phyloP scores from a whole-genome alignment of 2,797 vertebrate species.

The Chlorospingus flavigularis region DNA sequence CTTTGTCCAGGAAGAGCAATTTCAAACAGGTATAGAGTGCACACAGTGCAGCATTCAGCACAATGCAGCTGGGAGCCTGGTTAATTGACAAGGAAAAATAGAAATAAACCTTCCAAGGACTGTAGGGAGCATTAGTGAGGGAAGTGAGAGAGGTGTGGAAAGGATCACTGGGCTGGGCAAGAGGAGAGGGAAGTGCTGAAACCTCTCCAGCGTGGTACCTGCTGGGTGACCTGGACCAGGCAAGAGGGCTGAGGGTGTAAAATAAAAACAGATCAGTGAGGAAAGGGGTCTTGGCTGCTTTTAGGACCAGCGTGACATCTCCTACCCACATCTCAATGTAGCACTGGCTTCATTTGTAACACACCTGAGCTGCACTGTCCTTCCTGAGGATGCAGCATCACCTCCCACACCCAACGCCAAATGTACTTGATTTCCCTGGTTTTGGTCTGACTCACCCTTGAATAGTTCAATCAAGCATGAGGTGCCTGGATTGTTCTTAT shows the following conservation, averaged over 20 bases:
- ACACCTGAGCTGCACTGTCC: neutral
- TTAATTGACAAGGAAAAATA: constrained; percentile 11
- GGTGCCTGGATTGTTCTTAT: neutral
- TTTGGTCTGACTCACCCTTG: neutral
- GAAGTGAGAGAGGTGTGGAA: neutral
- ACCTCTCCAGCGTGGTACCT: neutral
- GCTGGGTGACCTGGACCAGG: neutral
- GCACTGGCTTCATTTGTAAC: neutral
- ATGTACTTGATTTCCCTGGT: neutral
- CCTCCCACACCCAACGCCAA: neutral
- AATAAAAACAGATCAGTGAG: neutral
- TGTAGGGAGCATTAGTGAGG: neutral
- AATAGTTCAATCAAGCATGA: neutral
- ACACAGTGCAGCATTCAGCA: neutral
- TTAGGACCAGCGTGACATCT: neutral
- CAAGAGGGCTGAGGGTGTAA: neutral
- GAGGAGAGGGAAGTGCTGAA: neutral
- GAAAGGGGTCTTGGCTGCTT: neutral
- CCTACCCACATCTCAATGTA: neutral
- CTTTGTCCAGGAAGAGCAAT: neutral
- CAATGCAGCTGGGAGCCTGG: neutral
- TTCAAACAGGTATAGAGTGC: neutral
- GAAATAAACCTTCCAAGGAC: neutral
- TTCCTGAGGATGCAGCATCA: neutral
- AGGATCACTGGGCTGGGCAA: neutral